These are phyloP conservation scores for Gari tellinella DNA, from an alignment of 2,888 invertebrate genomes.

Conservation along the genomic window DNA sequence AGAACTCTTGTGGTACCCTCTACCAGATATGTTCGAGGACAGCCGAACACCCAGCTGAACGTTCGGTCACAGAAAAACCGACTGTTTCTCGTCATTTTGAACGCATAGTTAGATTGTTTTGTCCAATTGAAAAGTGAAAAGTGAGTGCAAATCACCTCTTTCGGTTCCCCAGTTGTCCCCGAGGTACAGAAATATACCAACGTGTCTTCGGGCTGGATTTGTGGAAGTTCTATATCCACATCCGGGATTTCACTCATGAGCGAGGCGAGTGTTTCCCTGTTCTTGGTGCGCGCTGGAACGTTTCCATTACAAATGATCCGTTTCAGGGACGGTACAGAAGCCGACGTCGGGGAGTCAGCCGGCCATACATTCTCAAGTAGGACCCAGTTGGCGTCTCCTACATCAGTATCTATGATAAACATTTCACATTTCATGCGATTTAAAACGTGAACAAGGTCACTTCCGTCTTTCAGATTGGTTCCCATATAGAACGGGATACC, in stretches of 20 bases:
- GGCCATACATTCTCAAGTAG: slow-evolving; percentile 38
- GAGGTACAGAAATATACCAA: slow-evolving; percentile 37
- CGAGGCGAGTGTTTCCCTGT: not conserved
- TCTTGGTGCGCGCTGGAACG: no score
- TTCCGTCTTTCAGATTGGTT: slow-evolving; percentile 46
- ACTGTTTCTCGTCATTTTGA: slow-evolving; percentile 13
- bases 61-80: slow-evolving; percentile 42
- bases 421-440: not conserved
- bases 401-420: slow-evolving; percentile 26
- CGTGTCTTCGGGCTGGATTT: slow-evolving; percentile 49
- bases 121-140: slow-evolving; percentile 43
- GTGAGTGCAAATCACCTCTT: slow-evolving; percentile 41
- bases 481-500: slow-evolving; percentile 34
- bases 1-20: slow-evolving; percentile 44
- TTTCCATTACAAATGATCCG: slow-evolving; percentile 32
- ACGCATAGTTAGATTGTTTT: not conserved
- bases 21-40: slow-evolving; percentile 36
- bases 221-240: slow-evolving; percentile 20
- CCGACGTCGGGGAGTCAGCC: not conserved
- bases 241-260: not conserved
- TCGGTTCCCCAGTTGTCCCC: slow-evolving; percentile 49
- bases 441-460: slow-evolving; percentile 32
- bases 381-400: slow-evolving; percentile 30
- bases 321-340: slow-evolving; percentile 18
- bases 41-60: slow-evolving; percentile 48